Conservation (phyloP, 2,113 vertebrate genomes). For the Xerus inauris region DNA sequence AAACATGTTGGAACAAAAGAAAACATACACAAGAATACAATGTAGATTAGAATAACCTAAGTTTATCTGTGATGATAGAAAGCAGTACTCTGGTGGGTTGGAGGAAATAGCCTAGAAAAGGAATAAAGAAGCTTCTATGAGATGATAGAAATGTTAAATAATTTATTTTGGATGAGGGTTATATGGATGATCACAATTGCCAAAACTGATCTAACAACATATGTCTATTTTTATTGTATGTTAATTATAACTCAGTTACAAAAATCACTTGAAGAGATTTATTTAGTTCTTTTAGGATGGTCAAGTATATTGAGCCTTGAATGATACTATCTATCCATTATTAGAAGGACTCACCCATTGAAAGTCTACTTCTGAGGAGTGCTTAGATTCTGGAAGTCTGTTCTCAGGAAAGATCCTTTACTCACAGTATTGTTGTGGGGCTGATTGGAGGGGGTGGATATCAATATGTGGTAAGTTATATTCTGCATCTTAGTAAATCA, state of each 20-base stretch:
- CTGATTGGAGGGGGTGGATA: background rate
- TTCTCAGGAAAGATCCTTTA: background rate
- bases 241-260: background rate
- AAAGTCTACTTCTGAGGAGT: background rate
- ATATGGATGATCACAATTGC: background rate
- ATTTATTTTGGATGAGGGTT: conserved; percentile 25
- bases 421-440: background rate
- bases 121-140: background rate
- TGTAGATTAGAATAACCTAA: background rate
- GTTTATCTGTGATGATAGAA: conserved; percentile 12
- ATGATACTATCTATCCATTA: background rate
- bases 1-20: conserved; percentile 6
- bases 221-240: conserved; percentile 4
- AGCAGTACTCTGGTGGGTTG: background rate
- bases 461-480: background rate
- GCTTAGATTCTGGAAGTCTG: background rate
- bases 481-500: background rate
- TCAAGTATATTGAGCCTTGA: background rate
- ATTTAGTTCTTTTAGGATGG: background rate
- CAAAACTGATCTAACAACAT: background rate
- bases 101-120: background rate
- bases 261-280: background rate
- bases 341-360: background rate
- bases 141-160: background rate
- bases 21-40: background rate